Percentiles rank a stretch among this genome's conserved stretches.
Conservation (phyloP, 2,888 invertebrate genomes). For the Drosophila merina region DNA sequence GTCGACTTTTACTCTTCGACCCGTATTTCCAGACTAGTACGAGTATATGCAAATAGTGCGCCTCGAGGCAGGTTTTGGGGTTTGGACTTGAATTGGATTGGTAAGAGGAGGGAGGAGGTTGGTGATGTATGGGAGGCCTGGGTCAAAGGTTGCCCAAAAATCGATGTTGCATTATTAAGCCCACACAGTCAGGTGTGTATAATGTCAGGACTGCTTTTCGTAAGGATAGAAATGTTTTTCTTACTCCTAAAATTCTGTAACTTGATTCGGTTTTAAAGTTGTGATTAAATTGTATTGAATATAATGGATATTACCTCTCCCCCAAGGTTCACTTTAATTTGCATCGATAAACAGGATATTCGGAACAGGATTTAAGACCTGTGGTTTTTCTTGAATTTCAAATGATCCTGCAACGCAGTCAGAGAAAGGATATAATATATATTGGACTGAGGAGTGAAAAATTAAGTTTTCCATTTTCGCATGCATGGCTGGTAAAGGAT, state of each 20-base stretch:
- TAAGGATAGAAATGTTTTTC: neutral
- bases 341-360: neutral
- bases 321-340: neutral
- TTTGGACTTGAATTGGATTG: conserved; percentile 7
- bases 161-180: conserved; percentile 7
- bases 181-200: neutral
- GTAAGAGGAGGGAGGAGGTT: neutral
- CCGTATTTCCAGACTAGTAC: conserved; percentile 15
- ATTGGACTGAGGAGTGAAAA: neutral
- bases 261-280: neutral
- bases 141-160: neutral
- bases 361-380: neutral
- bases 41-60: conserved; percentile 52
- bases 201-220: neutral
- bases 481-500: conserved; percentile 3
- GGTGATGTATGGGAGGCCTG: neutral
- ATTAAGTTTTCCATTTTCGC: conserved; percentile 8
- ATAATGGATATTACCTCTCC: neutral
- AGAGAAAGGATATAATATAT: neutral
- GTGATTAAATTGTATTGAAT: neutral
- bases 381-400: conserved; percentile 9
- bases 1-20: conserved; percentile 35
- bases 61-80: neutral
- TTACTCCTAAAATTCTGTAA: no score
- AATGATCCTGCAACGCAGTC: neutral